Evolutionary conservation across 2,797 vertebrate species (phyloP).

Genomic region (Protonibea diacanthus): DNA sequence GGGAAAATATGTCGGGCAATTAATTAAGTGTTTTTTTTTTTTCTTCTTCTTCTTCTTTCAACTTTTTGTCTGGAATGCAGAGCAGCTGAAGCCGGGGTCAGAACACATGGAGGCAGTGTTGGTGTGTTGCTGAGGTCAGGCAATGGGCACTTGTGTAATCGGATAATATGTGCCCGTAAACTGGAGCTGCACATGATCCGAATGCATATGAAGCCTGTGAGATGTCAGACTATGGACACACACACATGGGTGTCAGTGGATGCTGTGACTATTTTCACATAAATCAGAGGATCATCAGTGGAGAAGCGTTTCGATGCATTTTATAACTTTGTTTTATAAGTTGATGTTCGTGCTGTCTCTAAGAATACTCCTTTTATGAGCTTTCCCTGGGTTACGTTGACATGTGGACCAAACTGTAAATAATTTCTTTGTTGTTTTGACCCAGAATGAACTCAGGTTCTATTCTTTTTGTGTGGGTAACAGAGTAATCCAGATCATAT

Average conservation of each 20-base stretch:
- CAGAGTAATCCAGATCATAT: too few relatives aligned
- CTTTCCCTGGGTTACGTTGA: background rate
- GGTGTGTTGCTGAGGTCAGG: slow-evolving; percentile 49
- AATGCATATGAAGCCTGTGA: slow-evolving; percentile 22
- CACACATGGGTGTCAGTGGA: background rate
- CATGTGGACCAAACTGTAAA: background rate
- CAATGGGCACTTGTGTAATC: slow-evolving; percentile 62
- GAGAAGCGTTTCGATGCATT: background rate
- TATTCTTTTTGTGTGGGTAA: too few relatives aligned
- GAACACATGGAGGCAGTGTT: slow-evolving; percentile 21
- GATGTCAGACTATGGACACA: slow-evolving; percentile 1
- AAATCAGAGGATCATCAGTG: background rate
- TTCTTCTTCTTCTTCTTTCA: slow-evolving; percentile 59
- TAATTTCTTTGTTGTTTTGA: background rate
- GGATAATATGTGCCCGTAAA: slow-evolving; percentile 35
- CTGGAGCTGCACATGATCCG: slow-evolving; percentile 28
- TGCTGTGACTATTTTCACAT: background rate
- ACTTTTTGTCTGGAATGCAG: slow-evolving; percentile 68
- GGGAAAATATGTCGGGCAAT: slow-evolving; percentile 74
- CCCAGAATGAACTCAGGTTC: background rate
- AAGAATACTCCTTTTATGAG: background rate
- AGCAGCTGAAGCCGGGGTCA: slow-evolving; percentile 6
- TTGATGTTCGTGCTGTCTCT: too few relatives aligned
- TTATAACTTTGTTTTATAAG: background rate
- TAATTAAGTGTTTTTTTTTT: slow-evolving; percentile 72